These are phyloP conservation scores for Gobio occitaniae DNA, from an alignment of 2,797 vertebrate species.

Conservation along the genomic window DNA sequence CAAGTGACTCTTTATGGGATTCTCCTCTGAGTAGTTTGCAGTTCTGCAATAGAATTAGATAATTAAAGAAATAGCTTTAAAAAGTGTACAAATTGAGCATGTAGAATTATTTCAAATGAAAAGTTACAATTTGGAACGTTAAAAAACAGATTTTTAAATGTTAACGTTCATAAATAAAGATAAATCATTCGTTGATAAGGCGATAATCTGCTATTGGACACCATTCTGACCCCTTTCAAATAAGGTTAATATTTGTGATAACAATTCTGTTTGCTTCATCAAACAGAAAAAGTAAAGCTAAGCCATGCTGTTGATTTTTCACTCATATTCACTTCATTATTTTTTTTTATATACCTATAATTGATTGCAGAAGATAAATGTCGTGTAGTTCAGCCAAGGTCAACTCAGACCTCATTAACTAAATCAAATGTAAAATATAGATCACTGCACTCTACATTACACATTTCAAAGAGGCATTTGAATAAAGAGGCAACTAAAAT, in stretches of 20 bases:
- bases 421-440: constrained; percentile 8
- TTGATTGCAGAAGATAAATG: not conserved
- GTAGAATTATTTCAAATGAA: not conserved
- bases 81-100: not conserved
- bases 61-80: not conserved
- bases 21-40: constrained; percentile 84
- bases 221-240: not conserved
- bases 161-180: not conserved
- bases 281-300: not conserved
- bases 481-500: not conserved
- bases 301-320: not conserved
- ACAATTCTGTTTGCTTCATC: not conserved
- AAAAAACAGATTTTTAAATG: not conserved
- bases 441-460: not conserved
- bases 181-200: not conserved
- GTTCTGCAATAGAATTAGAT: constrained; percentile 73
- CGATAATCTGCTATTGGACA: not conserved
- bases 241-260: not conserved
- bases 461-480: not conserved
- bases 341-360: constrained; percentile 5
- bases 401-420: constrained; percentile 23
- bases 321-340: not conserved
- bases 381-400: not conserved
- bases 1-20: constrained; percentile 80
- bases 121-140: not conserved